Evolutionary conservation across 2,113 vertebrate species (phyloP).

Genomic region (Panurus biarmicus): DNA sequence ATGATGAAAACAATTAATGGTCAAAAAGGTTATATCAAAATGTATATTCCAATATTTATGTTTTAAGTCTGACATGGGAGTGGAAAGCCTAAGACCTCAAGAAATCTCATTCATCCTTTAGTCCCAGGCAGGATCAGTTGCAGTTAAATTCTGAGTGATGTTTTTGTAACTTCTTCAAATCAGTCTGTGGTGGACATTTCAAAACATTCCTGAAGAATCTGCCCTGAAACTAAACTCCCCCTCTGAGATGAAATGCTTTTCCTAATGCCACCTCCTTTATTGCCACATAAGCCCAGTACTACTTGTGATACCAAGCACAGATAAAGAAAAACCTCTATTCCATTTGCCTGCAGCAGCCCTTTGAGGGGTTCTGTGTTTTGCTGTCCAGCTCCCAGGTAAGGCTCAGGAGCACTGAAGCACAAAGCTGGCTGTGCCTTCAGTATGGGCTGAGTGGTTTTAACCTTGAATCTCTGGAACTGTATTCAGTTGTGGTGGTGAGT

Average conservation of each 20-base stretch:
- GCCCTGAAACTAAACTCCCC: neutral
- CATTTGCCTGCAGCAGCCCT: neutral
- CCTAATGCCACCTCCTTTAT: neutral
- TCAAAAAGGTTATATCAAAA: neutral
- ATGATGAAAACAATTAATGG: neutral
- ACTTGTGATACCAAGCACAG: neutral
- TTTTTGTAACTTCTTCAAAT: neutral
- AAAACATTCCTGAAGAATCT: neutral
- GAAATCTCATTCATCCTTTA: neutral
- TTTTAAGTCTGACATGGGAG: neutral
- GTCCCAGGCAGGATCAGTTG: neutral
- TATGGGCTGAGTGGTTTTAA: neutral
- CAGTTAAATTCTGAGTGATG: neutral
- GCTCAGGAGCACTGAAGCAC: neutral
- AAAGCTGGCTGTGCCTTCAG: neutral
- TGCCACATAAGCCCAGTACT: neutral
- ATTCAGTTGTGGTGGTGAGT: neutral
- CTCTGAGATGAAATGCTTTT: neutral
- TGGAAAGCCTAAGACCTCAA: neutral
- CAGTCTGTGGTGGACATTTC: neutral
- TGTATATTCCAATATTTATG: neutral
- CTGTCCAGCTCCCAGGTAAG: neutral
- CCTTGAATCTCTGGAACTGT: neutral
- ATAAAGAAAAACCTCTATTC: neutral
- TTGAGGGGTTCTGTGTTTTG: neutral